Base-by-base conservation (phyloP, 2,888 invertebrate species). In the Leucophenga maculata region DNA sequence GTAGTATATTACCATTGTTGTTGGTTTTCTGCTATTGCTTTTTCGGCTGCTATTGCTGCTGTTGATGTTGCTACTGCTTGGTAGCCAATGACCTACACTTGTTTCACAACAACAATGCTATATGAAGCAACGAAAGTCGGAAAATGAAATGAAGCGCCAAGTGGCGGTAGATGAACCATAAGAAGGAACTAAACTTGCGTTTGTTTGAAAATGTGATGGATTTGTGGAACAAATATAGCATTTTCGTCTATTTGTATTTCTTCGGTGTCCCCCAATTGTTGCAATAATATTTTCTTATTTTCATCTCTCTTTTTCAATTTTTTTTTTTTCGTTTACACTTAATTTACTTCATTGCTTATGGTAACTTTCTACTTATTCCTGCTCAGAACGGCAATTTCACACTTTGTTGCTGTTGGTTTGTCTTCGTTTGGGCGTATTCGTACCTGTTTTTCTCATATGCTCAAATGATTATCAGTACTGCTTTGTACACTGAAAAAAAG, bases 131-230 rank as follows among this genome's bases (percentile, higher is more conserved):
- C 26, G 11, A 39, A 6, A 11, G 39, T 39, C 39, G 11, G 11
- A 39, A 39, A 39, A 39, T 39, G 11, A 39, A 39, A 9, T 11
- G 11, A 39, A 39, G 39, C 8, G 11, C 6, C 39, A 3, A 39
- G 39, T 8, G 39, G 39, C 4, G 39, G 8, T 9, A 39, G 39
- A 39, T 26, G 39, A 39, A 39, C 39, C 3, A 39, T 39, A 39
- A 6, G 11, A 39, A 1, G 11, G 39, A 39, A 9, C 1, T 9
- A 39, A n/a, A 31, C 16, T 20, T 13, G 16, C 62, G 46, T 64
- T 64, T 64, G 62, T 64, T 64, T 64, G 62, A 64, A 20, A 69
- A 54, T 55, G 57, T 67, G 70, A 70, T 70, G 70, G 67, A 70
- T 70, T 70, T 55, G 67, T 50, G 65, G 46, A 62, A 55, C 64